A percentile compares a stretch with the other conserved stretches of the same genome.
Evolutionary conservation across 2,113 vertebrate genomes (phyloP).

Genomic region (Elaphurus davidianus): DNA sequence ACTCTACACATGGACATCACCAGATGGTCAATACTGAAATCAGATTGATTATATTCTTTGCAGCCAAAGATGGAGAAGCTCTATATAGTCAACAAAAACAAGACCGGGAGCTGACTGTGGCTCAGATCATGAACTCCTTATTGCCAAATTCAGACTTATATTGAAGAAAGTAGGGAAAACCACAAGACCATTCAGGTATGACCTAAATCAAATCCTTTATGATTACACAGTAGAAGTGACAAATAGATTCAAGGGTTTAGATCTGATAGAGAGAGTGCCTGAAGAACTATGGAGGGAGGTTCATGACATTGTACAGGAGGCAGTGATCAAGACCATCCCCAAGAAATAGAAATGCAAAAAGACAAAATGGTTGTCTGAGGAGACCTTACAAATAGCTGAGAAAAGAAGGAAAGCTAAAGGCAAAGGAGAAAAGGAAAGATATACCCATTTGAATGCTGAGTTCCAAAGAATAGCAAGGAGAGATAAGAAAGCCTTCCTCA

Average conservation of each 20-base stretch:
- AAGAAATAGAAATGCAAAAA: neutral
- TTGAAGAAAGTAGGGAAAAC: neutral
- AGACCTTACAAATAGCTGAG: neutral
- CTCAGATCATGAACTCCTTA: neutral
- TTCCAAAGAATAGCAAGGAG: neutral
- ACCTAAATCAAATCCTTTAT: neutral
- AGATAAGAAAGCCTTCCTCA: neutral
- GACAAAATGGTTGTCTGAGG: neutral
- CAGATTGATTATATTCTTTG: neutral
- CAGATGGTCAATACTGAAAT: neutral
- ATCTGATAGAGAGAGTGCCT: neutral
- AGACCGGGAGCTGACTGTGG: neutral
- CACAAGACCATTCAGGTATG: neutral
- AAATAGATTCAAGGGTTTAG: neutral
- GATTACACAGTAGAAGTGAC: neutral
- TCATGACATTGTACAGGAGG: neutral
- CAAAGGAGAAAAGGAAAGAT: neutral
- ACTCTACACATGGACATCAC: neutral
- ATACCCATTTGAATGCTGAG: neutral
- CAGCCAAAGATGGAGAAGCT: neutral
- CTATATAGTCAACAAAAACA: neutral
- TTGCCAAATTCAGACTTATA: neutral
- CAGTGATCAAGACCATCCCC: neutral
- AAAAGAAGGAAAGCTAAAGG: neutral
- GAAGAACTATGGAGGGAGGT: neutral